Conservation (phyloP, 2,888 invertebrate species). For the Saturnia japonica region DNA sequence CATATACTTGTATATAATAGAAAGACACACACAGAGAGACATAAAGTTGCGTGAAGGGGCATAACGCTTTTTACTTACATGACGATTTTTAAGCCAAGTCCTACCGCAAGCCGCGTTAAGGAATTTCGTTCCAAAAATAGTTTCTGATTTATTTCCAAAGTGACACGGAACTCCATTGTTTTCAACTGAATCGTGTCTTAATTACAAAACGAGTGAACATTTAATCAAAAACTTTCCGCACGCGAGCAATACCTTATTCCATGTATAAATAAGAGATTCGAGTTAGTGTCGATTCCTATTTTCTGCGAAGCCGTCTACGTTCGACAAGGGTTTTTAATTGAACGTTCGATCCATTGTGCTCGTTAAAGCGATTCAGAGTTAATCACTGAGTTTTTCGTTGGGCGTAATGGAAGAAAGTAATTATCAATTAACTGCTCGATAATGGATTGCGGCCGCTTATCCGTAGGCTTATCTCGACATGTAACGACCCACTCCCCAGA, state of each 20-base stretch:
- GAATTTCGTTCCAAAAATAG: too few species aligned
- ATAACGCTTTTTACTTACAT: too few species aligned
- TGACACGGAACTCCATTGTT: conserved; percentile 65
- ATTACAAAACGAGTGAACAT: conserved; percentile 79
- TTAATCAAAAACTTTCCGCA: conserved; percentile 80
- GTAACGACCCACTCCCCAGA: conserved; percentile 59
- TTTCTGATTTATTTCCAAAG: conserved; percentile 65
- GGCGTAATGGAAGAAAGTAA: conserved; percentile 80
- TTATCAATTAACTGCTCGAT: conserved; percentile 80
- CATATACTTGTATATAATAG: too few species aligned
- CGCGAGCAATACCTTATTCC: conserved; percentile 79
- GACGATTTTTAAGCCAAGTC: too few species aligned
- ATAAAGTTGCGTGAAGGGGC: too few species aligned
- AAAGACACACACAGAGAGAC: too few species aligned
- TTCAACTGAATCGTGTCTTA: conserved; percentile 75
- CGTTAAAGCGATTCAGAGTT: conserved; percentile 79
- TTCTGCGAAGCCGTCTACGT: conserved; percentile 72
- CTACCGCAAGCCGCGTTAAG: too few species aligned
- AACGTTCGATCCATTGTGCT: conserved; percentile 76
- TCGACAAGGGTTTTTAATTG: conserved; percentile 81
- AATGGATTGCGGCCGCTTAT: conserved; percentile 79
- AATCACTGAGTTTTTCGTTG: conserved; percentile 79
- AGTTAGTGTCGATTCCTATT: conserved; percentile 73
- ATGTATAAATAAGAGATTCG: conserved; percentile 72
- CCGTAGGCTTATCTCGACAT: conserved; percentile 70